Evolutionary conservation across 1,140 invertebrate genomes (phyloP).

Genomic region (Drosophila nigromelanica): DNA sequence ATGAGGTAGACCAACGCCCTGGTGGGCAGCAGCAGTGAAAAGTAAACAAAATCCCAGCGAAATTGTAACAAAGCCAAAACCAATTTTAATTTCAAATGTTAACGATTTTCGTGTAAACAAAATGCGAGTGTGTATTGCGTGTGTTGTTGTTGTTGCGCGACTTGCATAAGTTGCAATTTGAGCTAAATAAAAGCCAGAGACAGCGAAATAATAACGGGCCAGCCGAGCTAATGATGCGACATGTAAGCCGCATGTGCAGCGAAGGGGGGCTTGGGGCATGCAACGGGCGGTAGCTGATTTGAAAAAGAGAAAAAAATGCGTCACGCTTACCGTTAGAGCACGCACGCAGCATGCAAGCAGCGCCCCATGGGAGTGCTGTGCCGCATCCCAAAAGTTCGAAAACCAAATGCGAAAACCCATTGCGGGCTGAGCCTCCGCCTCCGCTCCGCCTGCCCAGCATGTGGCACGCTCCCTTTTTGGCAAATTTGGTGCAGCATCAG

Average conservation of each 20-base stretch:
- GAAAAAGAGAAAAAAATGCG: slow-evolving; percentile 56
- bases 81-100: slow-evolving; percentile 73
- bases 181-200: slow-evolving; percentile 49
- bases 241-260: slow-evolving; percentile 47
- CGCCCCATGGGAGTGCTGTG: slow-evolving; percentile 56
- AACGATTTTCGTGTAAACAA: slow-evolving; percentile 54
- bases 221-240: slow-evolving; percentile 74
- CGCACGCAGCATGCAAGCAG: slow-evolving; percentile 57
- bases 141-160: slow-evolving; percentile 2
- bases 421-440: not conserved
- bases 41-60: slow-evolving; percentile 28
- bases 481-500: slow-evolving; percentile 73
- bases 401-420: slow-evolving; percentile 23
- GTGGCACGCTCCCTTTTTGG: slow-evolving; percentile 79
- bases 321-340: slow-evolving; percentile 78
- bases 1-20: slow-evolving; percentile 65
- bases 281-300: slow-evolving; percentile 18
- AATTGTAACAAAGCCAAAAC: slow-evolving; percentile 59
- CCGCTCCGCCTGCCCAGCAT: slow-evolving; percentile 57
- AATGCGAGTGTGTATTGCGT: slow-evolving; percentile 9
- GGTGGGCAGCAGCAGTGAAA: slow-evolving; percentile 11
- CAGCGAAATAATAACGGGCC: slow-evolving; percentile 65
- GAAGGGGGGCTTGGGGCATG: not conserved
- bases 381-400: slow-evolving; percentile 53
- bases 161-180: slow-evolving; percentile 66